Base-by-base conservation (phyloP, 2,888 invertebrate species). In the Pyralis farinalis region DNA sequence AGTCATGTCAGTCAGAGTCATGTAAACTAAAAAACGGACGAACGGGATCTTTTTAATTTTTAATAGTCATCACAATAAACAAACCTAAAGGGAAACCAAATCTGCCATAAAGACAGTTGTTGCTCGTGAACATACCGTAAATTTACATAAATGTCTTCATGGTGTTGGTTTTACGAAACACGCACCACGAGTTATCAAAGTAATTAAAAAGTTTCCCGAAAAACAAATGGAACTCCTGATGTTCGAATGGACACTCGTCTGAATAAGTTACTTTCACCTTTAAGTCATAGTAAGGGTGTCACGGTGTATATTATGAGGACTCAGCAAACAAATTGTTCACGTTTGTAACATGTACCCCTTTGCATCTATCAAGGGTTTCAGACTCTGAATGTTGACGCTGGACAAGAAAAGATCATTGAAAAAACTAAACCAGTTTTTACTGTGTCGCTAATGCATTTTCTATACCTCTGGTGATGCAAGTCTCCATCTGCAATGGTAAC, bases 241-340 rank as follows among this genome's bases (percentile, higher is more conserved):
- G 98, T 99, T 35, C 93, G 99, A 78, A 95, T 99, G 64, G 99
- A 99, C 84, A 98, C 98, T 51, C 94, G 98, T 64, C 91, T 99
- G 53, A 99, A 99, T 91, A 99, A 99, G 90, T 97, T 96, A 89
- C 92, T 99, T 55, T 99, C 99, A 99, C 97, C 97, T n/a, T n/a
- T n/a, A n/a, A n/a, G n/a, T n/a, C n/a, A n/a, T n/a, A n/a, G n/a
- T 37, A 97, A 98, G 90, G 99, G 99, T 81, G 95, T 99, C 82
- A 96, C n/a, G n/a, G n/a, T n/a, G n/a, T n/a, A n/a, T n/a, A n/a
- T n/a, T n/a, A n/a, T n/a, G n/a, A n/a, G n/a, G n/a, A n/a, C n/a
- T n/a, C n/a, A n/a, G n/a, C n/a, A n/a, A n/a, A n/a, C n/a, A n/a
- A n/a, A n/a, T n/a, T n/a, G n/a, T n/a, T n/a, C n/a, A n/a, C n/a